Evolutionary conservation across 1,140 invertebrate genomes (phyloP), one percentile per base, ranked within the genome.

Genomic region (Coenobita brevimanus): DNA sequence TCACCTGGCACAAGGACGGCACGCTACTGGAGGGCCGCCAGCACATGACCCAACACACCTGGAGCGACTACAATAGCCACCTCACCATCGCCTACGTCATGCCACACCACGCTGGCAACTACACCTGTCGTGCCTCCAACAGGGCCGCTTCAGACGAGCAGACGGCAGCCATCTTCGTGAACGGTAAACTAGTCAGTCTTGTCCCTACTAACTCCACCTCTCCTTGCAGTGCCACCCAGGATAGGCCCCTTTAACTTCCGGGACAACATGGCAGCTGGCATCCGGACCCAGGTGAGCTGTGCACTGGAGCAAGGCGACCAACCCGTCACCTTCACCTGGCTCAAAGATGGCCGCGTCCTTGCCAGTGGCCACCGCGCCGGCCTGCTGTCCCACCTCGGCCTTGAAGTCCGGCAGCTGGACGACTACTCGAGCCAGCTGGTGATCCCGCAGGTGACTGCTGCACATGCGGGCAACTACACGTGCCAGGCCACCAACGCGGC

Each of bases 1-100:
- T 97, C 88, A 94, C 94, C 6, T 97, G 96, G 96, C 94, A 95
- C 81, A 96, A 96, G 93, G 95, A 97, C 91, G 95, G 95, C 76
- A 93, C 94, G 3, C 93, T 94, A 46, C 93, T 96, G 15, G 73
- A 86, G 15, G 67, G 43, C 0, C 82, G 50, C 1, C 67, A 30
- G 21, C 76, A 75, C n/a, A 54, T 84, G 21, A 79, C 82, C 4
- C 75, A 80, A 36, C 88, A 80, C 46, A 69, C 60, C 71, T 84
- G 81, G 88, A 82, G 60, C 17, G 88, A 85, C 88, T 89, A 81
- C 86, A 89, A 87, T 73, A 96, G 95, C 90, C 94, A 96, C 75
- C 93, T 97, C 82, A 82, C 57, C 41, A 89, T 89, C 33, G 67
- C 75, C 0, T 60, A 89, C 36, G 88, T 89, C n/a, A 41, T 81